phyloP scores from a whole-genome alignment of 2,888 invertebrate genomes.

The Calameuta idolon region DNA sequence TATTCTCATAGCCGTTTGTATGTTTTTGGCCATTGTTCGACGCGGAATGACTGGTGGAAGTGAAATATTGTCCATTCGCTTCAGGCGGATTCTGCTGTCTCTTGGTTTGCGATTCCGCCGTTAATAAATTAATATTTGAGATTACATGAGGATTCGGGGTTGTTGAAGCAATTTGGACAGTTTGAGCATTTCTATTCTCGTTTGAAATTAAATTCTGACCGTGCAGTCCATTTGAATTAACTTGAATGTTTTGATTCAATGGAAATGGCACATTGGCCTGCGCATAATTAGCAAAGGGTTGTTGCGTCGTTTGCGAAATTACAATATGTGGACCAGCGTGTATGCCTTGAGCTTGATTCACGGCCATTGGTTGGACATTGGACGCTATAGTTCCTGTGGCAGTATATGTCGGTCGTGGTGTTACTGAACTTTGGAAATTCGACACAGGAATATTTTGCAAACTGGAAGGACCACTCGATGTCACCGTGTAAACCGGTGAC shows the following conservation, averaged over 20 bases:
- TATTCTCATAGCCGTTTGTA: conserved; percentile 17
- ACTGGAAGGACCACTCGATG: conserved; percentile 36
- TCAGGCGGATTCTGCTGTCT: conserved; percentile 23
- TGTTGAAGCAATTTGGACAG: conserved; percentile 22
- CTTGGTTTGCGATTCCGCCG: conserved; percentile 36
- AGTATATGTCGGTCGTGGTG: conserved; percentile 37
- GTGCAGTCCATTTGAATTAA: conserved; percentile 49
- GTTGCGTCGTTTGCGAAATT: conserved; percentile 47
- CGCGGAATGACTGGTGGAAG: conserved; percentile 52
- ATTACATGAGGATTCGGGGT: conserved; percentile 30
- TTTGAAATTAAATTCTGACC: conserved; percentile 44
- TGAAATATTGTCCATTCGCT: conserved; percentile 43
- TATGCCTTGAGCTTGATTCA: conserved; percentile 14
- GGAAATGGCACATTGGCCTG: conserved; percentile 23
- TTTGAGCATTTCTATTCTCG: conserved; percentile 19
- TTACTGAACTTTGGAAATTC: conserved; percentile 30
- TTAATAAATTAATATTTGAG: conserved; percentile 29
- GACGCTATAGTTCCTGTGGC: conserved; percentile 14
- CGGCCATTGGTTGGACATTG: not conserved
- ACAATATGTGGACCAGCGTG: conserved; percentile 21
- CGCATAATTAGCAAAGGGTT: conserved; percentile 40
- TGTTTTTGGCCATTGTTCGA: conserved; percentile 35
- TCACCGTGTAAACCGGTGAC: conserved; percentile 47
- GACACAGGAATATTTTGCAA: conserved; percentile 32
- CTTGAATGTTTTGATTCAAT: conserved; percentile 45